Evolutionary conservation across 2,113 vertebrate genomes (phyloP).

Genomic region (Odontesthes bonariensis): DNA sequence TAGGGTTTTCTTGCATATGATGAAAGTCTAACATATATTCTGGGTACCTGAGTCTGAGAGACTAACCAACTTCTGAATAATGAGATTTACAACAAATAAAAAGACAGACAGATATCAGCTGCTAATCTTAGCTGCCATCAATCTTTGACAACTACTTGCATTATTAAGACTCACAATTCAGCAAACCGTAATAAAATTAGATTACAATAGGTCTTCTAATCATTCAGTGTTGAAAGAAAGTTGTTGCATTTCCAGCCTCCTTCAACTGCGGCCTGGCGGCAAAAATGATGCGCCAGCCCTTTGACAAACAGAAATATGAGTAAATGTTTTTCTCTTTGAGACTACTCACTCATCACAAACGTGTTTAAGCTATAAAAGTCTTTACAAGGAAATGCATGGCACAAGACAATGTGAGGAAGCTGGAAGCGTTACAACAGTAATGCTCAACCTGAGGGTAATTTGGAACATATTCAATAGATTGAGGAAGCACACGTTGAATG

Average conservation of each 20-base stretch:
- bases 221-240: background rate
- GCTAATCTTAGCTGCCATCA: background rate
- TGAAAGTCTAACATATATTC: too few relatives aligned
- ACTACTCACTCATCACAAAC: background rate
- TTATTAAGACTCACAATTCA: background rate
- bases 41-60: too few relatives aligned
- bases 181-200: background rate
- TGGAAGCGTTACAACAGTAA: constrained; percentile 3
- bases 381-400: constrained; percentile 35
- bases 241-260: background rate
- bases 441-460: background rate
- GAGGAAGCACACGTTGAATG: background rate
- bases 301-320: background rate
- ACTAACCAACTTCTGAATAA: background rate
- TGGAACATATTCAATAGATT: background rate
- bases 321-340: constrained; percentile 2
- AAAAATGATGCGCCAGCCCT: background rate
- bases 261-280: background rate
- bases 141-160: background rate
- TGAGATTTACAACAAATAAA: too few relatives aligned
- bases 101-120: background rate
- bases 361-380: constrained; percentile 26
- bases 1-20: too few relatives aligned
- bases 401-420: constrained; percentile 47
- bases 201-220: too few relatives aligned